These are phyloP conservation scores for zebrafish (Danio rerio) DNA, from an alignment of 2,113 vertebrate species.

Conservation along the genomic window DNA sequence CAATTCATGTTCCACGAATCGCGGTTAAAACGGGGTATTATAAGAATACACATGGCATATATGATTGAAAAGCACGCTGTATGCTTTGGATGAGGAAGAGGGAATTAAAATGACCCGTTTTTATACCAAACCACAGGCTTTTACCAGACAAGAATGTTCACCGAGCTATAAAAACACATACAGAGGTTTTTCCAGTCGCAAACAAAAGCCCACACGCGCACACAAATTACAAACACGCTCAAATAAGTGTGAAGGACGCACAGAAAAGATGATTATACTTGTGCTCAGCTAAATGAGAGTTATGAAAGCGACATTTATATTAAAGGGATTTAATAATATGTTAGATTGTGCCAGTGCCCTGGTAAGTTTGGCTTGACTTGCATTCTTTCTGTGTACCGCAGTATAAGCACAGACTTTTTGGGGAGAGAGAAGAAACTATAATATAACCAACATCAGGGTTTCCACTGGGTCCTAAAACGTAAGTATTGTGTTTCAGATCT, in stretches of 20 bases:
- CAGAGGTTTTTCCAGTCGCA: slow-evolving; percentile 38
- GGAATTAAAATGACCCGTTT: slow-evolving; percentile 55
- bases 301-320: slow-evolving; percentile 1
- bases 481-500: too few species aligned
- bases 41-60: neutral
- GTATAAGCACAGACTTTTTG: neutral
- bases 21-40: neutral
- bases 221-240: neutral
- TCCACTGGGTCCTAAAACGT: too few species aligned
- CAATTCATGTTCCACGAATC: neutral
- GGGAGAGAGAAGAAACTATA: neutral
- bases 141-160: slow-evolving; percentile 63
- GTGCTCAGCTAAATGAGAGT: neutral
- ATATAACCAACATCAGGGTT: neutral
- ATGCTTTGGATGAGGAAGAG: slow-evolving; percentile 36
- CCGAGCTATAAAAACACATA: slow-evolving; percentile 68
- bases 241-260: neutral
- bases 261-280: neutral
- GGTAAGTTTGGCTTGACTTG: slow-evolving; percentile 12
- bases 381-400: slow-evolving; percentile 11
- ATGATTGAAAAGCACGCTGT: neutral
- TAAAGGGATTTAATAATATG: slow-evolving; percentile 8
- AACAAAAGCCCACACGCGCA: slow-evolving; percentile 29
- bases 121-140: slow-evolving; percentile 60
- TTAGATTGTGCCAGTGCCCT: slow-evolving; percentile 5